Percentiles rank a stretch among this genome's conserved stretches.
Evolutionary conservation across 2,888 invertebrate genomes (phyloP).

Genomic region (Lepetodrilus schrolli): DNA sequence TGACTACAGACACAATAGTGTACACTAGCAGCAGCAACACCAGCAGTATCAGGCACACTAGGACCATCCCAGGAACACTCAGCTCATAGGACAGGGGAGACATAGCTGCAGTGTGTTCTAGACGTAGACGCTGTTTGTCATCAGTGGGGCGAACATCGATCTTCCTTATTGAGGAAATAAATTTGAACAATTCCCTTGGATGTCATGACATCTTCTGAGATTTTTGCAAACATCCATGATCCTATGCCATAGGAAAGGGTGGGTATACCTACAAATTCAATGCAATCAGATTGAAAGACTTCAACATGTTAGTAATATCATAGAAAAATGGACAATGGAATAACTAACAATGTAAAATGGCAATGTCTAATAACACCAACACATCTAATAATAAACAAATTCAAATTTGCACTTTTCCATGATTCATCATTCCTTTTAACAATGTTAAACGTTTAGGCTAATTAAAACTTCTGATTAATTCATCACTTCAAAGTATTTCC

Average conservation of each 20-base stretch:
- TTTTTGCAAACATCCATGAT: conserved; percentile 86
- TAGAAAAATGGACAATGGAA: background rate
- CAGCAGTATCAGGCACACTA: conserved; percentile 39
- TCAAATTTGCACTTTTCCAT: too few species aligned
- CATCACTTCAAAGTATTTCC: too few species aligned
- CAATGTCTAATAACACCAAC: background rate
- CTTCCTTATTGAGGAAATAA: conserved; percentile 91
- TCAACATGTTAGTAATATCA: background rate
- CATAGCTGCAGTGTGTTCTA: conserved; percentile 30
- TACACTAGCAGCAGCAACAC: conserved; percentile 37
- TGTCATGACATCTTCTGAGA: conserved; percentile 85
- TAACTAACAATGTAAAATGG: background rate
- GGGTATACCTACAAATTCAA: conserved; percentile 89
- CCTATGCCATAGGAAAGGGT: conserved; percentile 92
- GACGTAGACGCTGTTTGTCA: background rate
- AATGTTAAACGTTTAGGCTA: too few species aligned
- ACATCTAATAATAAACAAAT: too few species aligned
- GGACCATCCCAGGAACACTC: conserved; percentile 36
- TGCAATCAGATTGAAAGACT: too few species aligned
- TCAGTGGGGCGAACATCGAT: conserved; percentile 72
- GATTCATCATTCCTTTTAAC: too few species aligned
- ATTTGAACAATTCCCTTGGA: conserved; percentile 84
- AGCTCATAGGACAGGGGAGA: conserved; percentile 46
- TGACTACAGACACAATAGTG: background rate
- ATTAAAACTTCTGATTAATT: too few species aligned